Evolutionary conservation across 2,888 invertebrate genomes (phyloP), one percentile per base, ranked within the genome.

Genomic region (Mellilla xanthometata): DNA sequence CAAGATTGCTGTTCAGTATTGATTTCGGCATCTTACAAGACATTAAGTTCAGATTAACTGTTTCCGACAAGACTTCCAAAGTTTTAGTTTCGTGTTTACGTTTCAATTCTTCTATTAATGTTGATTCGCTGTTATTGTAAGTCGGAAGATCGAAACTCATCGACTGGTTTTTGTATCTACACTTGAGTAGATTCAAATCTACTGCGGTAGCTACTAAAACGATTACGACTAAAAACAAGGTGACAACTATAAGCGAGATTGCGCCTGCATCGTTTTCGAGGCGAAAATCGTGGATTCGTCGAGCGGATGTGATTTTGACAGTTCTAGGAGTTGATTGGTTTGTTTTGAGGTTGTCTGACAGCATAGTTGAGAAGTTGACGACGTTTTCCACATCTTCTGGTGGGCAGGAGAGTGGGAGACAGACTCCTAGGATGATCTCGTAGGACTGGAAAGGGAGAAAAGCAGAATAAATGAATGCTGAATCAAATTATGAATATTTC

Each of bases 351-450:
- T 86, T 81, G 43, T 87, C 85, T 49, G 81, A 85, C 27, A 88
- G 72, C 72, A 83, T 84, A 11, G 83, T 76, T 9, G 88, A 86
- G 60, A 91, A 90, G 47, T 81, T 78, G n/a, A 92, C 61, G 22
- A 91, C 68, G 1, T 83, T 77, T 11, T 76, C 66, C 0, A 91
- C 69, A 56, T 92, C 91, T 0, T 78, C 65, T 0, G 71, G 52
- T 0, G 64, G 57, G 57, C 92, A 92, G 19, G 84, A 77, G 0
- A 74, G 66, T 1, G 91, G 92, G 12, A 91, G 57, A 42, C 91
- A 92, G 2, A 91, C 60, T 0, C 90, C 90, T 24, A 90, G 49
- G 0, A 68, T 66, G 29, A 90, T 62, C 12, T 76, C 71, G 49
- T 81, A 78, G 0, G 72, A 70, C 90, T 90, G 76, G 34, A 80